Percentiles rank a stretch among this genome's conserved stretches.
These are phyloP conservation scores for Oopsacas minuta DNA, from an alignment of 37 sponge, comb jelly and placozoan species.

Conservation along the genomic window DNA sequence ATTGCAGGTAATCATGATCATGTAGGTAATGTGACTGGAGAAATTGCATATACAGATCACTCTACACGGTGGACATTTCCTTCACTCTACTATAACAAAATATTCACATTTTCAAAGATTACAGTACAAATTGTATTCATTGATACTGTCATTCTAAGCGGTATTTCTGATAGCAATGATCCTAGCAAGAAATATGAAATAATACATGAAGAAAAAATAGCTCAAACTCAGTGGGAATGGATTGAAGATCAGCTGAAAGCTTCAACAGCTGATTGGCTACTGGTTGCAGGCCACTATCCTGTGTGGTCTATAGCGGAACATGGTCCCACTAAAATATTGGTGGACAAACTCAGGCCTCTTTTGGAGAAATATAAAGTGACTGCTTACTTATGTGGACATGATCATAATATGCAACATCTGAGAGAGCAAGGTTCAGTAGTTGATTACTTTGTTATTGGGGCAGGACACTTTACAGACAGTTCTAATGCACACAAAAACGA, in stretches of 20 bases:
- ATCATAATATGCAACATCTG: constrained; percentile 73
- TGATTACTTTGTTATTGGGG: constrained; percentile 67
- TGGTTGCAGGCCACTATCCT: constrained; percentile 75
- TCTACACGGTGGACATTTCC: constrained; percentile 74
- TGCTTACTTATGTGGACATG: constrained; percentile 76
- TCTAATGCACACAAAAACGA: constrained; percentile 38
- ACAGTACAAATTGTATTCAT: constrained; percentile 63
- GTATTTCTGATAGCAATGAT: constrained; percentile 39
- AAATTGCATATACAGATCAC: constrained; percentile 58
- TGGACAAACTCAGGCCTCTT: neutral
- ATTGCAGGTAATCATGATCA: constrained; percentile 83
- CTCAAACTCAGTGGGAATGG: constrained; percentile 61
- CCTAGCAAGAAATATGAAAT: constrained; percentile 35
- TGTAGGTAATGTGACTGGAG: constrained; percentile 80
- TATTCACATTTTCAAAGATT: constrained; percentile 28
- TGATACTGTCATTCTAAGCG: constrained; percentile 67
- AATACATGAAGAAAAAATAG: constrained; percentile 20
- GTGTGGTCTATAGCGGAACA: constrained; percentile 35
- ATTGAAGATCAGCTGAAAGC: constrained; percentile 47
- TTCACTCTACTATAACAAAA: constrained; percentile 58
- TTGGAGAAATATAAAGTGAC: neutral
- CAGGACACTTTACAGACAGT: constrained; percentile 54
- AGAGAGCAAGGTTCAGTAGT: constrained; percentile 30
- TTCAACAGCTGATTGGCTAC: constrained; percentile 47
- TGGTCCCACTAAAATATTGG: neutral